Base-by-base conservation (phyloP, 2,797 vertebrate genomes). In the Peromyscus eremicus region DNA sequence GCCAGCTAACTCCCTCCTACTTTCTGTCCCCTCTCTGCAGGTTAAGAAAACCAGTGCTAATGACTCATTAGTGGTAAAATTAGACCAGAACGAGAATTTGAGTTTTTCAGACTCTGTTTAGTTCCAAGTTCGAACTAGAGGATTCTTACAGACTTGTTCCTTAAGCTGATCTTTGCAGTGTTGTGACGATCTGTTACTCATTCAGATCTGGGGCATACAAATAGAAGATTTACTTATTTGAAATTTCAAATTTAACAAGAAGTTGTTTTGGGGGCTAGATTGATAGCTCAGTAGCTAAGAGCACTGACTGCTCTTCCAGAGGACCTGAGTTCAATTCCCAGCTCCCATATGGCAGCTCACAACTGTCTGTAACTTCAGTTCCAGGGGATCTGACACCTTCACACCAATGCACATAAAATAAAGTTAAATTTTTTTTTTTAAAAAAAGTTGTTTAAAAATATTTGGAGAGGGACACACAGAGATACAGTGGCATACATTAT, bases 401-500 rank as follows among this genome's bases (percentile, higher is more conserved):
- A 52, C 11, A 52, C 49, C 49, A 52, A 13, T 52, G 49, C 11
- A 52, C 49, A 52, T 52, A 52, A 49, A 12, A 49, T 49, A 49
- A 52, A 52, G 49, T 52, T 52, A 52, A 46, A 52, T 52, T 52
- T 2, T 52, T 52, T 52, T 52, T 52, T 52, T 21, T 88, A 87
- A 90, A 81, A 55, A 89, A 46, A 95, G 95, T 79, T 55, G 34
- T 96, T 25, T 96, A 93, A 94, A 86, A 83, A 79, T 94, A 25
- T 90, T 94, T 68, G 52, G 60, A 57, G 79, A 81, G 34, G n/a
- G 34, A 37, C 68, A 76, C 16, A 64, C 14, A 43, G 16, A 62
- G 23, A 57, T 34, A 80, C 34, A 81, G 34, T 17, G 27, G 21
- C 9, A 64, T 62, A 6, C 16, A 34, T 2, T 37, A 29, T 8